phyloP scores from a whole-genome alignment of 2,113 vertebrate genomes.

The Corythaixoides concolor region DNA sequence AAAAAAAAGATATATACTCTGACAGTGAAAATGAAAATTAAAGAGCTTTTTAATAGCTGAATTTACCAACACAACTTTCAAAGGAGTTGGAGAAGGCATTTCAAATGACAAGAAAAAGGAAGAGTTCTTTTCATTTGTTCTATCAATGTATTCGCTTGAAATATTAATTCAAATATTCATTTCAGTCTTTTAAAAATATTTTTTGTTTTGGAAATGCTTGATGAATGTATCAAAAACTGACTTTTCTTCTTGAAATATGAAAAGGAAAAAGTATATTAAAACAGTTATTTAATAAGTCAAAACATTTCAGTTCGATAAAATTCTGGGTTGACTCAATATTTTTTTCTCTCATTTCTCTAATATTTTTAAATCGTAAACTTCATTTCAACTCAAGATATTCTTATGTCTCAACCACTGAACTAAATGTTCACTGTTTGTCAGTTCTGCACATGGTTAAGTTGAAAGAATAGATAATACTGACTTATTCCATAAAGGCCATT shows the following conservation, averaged over 20 bases:
- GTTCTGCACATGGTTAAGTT: background rate
- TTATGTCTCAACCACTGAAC: background rate
- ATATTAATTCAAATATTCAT: background rate
- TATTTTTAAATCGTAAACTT: background rate
- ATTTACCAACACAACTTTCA: background rate
- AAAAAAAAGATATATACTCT: background rate
- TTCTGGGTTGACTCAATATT: rapidly evolving
- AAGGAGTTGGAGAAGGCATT: background rate
- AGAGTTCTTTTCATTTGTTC: background rate
- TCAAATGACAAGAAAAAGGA: background rate
- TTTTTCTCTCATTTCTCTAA: background rate
- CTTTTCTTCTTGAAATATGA: background rate
- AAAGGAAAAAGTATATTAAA: background rate
- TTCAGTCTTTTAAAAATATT: background rate
- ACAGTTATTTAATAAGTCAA: background rate
- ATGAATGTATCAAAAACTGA: background rate
- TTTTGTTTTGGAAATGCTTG: background rate
- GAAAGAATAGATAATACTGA: background rate
- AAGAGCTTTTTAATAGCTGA: background rate
- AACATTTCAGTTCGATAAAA: background rate
- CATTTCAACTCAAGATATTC: background rate
- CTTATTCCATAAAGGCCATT: background rate
- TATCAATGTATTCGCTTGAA: background rate
- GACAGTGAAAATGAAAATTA: background rate
- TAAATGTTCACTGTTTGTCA: background rate